phyloP scores from a whole-genome alignment of 2,797 vertebrate species.

The Acrocephalus scirpaceus region DNA sequence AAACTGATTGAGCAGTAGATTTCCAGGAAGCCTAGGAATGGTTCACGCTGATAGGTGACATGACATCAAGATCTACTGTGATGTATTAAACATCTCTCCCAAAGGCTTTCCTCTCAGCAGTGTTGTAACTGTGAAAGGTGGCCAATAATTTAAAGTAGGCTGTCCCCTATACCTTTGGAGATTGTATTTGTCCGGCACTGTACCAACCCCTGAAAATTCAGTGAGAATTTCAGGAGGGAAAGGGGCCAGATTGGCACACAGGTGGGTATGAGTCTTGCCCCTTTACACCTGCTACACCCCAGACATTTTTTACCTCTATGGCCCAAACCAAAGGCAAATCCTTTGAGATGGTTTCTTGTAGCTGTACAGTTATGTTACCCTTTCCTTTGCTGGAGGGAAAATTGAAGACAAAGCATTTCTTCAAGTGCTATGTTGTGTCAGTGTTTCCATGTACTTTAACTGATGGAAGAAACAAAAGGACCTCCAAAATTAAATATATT shows the following conservation, averaged over 20 bases:
- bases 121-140: background rate
- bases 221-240: no score
- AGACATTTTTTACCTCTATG: background rate
- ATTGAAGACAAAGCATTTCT: background rate
- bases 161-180: fast-evolving
- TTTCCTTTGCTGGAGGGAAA: background rate
- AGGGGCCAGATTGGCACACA: fast-evolving
- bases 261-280: background rate
- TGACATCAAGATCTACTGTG: background rate
- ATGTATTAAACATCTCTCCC: background rate
- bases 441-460: background rate
- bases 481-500: background rate
- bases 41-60: background rate
- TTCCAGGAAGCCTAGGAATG: background rate
- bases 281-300: fast-evolving
- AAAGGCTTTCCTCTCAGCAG: background rate
- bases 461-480: background rate
- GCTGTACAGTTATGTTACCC: background rate
- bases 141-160: background rate
- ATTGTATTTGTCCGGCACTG: background rate
- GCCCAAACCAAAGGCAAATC: background rate
- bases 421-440: background rate
- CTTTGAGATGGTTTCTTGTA: background rate
- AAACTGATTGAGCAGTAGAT: background rate
- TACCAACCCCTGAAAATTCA: background rate